Evolutionary conservation across 1,140 invertebrate genomes (phyloP), one percentile per base, ranked within the genome.

Genomic region (Thaumatotibia leucotreta): DNA sequence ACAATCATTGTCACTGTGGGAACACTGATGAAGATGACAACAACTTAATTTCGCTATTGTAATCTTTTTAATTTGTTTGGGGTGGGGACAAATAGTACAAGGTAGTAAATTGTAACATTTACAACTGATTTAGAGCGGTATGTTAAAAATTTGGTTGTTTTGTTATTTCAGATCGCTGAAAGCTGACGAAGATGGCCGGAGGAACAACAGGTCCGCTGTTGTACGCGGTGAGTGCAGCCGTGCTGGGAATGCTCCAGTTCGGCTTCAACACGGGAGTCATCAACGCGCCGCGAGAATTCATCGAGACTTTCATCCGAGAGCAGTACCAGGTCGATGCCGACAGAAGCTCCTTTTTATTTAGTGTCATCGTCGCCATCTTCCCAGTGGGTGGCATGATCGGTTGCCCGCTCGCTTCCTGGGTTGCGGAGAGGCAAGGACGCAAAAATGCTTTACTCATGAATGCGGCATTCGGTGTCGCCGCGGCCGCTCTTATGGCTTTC

Each of bases 181-280:
- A 68, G 35, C 62, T 65, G 24, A 58, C 52, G 6, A 77, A 79
- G 39, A 90, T 91, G 84, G 67, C 82, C 64, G 76, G 76, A 64
- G 96, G 97, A 68, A 93, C 98, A 74, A 99, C 98, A 65, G 95
- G 96, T 80, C 96, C 97, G 91, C 94, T 99, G 79, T 95, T 96
- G 73, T 98, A 98, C 91, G 95, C 98, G 73, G 98, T 99, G 88
- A 94, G 97, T 79, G 95, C 98, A 65, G 97, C 98, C 63, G 97
- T 98, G 70, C 94, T 99, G 73, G 97, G 99, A 17, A 99, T 99
- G 96, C 94, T 99, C 78, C 98, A 99, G 91, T 99, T 99, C 91
- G 99, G 99, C 73, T 99, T 98, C 93, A 99, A 99, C 89, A 99
- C 98, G 8, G 98, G 98, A 72, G 98, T 99, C 66, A 98, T 99